A percentile compares a stretch with the other conserved stretches of the same genome.
phyloP scores from a whole-genome alignment of 2,888 invertebrate genomes.

The Meiosimyza platycephala region DNA sequence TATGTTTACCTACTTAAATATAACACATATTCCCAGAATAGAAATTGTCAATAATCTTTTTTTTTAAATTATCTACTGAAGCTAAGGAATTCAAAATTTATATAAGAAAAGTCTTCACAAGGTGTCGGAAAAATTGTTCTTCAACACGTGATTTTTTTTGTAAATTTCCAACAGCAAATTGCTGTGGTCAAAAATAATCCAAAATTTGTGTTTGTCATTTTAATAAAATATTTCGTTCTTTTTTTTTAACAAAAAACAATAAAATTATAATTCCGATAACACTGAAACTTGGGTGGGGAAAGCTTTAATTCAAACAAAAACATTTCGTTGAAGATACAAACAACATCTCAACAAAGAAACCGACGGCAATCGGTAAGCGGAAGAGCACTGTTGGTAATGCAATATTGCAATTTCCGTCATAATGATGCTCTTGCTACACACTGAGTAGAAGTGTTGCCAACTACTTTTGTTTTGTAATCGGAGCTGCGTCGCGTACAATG shows the following conservation, averaged over 20 bases:
- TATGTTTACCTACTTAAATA: not conserved
- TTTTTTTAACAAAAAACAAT: too few relatives aligned
- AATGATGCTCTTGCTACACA: conserved; percentile 26
- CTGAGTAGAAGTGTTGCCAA: not conserved
- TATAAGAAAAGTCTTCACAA: too few relatives aligned
- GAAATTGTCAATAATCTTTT: too few relatives aligned
- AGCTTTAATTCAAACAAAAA: not conserved
- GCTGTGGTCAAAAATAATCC: not conserved
- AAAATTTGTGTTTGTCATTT: not conserved
- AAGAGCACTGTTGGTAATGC: conserved; percentile 38
- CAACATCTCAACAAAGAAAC: not conserved
- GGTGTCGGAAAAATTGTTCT: too few relatives aligned
- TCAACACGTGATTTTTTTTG: too few relatives aligned
- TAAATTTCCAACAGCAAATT: not conserved
- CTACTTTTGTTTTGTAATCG: not conserved
- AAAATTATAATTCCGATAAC: too few relatives aligned
- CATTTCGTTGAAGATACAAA: too few relatives aligned
- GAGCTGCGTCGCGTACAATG: not conserved
- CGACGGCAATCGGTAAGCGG: conserved; percentile 27
- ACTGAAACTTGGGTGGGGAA: not conserved
- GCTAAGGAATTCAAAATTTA: too few relatives aligned
- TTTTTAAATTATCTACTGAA: too few relatives aligned
- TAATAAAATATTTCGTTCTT: not conserved
- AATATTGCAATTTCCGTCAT: conserved; percentile 42
- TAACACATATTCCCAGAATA: too few relatives aligned